Percentiles rank a stretch among this genome's conserved stretches.
phyloP scores from a whole-genome alignment of 2,797 vertebrate species.

The Caiman crocodilus region DNA sequence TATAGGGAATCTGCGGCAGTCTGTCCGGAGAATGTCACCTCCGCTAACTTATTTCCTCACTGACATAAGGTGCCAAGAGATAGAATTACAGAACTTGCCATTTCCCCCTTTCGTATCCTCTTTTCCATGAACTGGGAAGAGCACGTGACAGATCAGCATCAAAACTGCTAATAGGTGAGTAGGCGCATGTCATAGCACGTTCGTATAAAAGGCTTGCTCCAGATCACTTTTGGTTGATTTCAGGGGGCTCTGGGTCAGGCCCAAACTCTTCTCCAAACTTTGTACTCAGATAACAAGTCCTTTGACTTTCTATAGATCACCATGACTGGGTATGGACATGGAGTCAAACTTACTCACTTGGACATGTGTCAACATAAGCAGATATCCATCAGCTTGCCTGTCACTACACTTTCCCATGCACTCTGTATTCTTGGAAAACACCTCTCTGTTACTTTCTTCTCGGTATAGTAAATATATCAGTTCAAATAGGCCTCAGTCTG shows the following conservation, averaged over 20 bases:
- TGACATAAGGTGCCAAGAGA: slow-evolving; percentile 44
- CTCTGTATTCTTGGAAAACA: not conserved
- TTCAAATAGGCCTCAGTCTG: not conserved
- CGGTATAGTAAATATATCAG: fast-evolving
- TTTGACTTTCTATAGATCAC: not conserved
- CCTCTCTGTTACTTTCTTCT: not conserved
- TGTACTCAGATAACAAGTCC: not conserved
- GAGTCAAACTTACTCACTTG: not conserved
- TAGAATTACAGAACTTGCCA: slow-evolving; percentile 36
- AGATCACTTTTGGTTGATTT: not conserved
- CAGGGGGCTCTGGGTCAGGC: not conserved
- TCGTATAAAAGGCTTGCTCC: not conserved
- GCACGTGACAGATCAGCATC: not conserved
- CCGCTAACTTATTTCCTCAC: not conserved
- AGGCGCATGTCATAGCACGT: fast-evolving
- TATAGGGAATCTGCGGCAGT: not conserved
- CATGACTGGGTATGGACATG: not conserved
- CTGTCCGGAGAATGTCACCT: slow-evolving; percentile 1
- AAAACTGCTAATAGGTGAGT: not conserved
- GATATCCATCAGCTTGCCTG: not conserved
- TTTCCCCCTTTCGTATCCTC: slow-evolving; percentile 60
- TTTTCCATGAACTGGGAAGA: slow-evolving; percentile 32
- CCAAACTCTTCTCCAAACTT: not conserved
- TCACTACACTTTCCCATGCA: not conserved
- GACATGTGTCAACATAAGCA: not conserved